These are phyloP conservation scores for Lophotriccus pileatus DNA, from an alignment of 2,797 vertebrate genomes.

Conservation along the genomic window DNA sequence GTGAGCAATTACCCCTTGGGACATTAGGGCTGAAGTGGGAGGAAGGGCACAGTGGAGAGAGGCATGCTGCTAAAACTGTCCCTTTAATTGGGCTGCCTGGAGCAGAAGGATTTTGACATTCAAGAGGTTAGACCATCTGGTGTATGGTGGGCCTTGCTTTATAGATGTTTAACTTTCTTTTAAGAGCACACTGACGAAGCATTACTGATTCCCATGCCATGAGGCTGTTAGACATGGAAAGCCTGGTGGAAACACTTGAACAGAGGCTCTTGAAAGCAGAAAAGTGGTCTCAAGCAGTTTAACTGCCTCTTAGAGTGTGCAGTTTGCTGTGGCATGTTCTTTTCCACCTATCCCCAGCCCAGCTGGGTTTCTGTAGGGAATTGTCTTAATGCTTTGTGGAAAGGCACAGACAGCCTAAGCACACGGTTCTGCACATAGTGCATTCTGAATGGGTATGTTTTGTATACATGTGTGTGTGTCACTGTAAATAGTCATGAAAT, in stretches of 20 bases:
- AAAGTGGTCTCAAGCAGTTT: slow-evolving; percentile 57
- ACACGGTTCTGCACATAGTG: background rate
- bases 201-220: slow-evolving; percentile 33
- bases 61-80: slow-evolving; percentile 38
- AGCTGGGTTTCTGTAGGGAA: background rate
- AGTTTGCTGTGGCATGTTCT: slow-evolving; percentile 12
- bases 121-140: slow-evolving; percentile 54
- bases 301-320: slow-evolving; percentile 3
- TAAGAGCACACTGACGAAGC: slow-evolving; percentile 1
- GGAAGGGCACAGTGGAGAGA: slow-evolving; percentile 18
- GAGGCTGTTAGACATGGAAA: slow-evolving; percentile 46
- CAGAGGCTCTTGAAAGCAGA: slow-evolving; percentile 47
- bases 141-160: slow-evolving; percentile 20
- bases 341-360: background rate
- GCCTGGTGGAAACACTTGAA: slow-evolving; percentile 49
- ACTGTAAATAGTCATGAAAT: background rate
- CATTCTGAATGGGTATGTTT: background rate
- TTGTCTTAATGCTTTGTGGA: background rate
- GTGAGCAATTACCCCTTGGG: slow-evolving; percentile 62
- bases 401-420: background rate
- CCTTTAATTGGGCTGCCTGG: slow-evolving; percentile 54
- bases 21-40: background rate
- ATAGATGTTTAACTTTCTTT: slow-evolving; percentile 33
- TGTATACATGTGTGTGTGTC: background rate
- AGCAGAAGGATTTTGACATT: slow-evolving; percentile 39